A percentile compares a stretch with the other conserved stretches of the same genome.
phyloP scores from a whole-genome alignment of 1,140 invertebrate species.

The Sycophaga agraensis region DNA sequence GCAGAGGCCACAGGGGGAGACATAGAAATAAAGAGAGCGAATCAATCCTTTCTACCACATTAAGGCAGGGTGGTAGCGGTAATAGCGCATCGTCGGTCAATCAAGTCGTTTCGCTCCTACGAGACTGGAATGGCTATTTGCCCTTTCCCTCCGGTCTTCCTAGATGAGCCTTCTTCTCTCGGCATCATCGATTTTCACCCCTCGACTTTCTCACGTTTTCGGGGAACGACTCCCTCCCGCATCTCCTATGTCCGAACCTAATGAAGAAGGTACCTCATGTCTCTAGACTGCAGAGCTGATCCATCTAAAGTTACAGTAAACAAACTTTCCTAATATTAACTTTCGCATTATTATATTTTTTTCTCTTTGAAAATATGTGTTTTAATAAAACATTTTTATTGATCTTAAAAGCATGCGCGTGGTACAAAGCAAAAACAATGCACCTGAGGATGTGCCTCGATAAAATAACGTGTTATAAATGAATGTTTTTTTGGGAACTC shows the following conservation, averaged over 20 bases:
- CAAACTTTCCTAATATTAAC: too few relatives aligned
- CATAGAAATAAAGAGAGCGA: not conserved
- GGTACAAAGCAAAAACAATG: too few relatives aligned
- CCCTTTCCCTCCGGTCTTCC: slow-evolving; percentile 12
- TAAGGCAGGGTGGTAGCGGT: slow-evolving; percentile 45
- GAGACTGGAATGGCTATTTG: slow-evolving; percentile 46
- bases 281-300: too few relatives aligned
- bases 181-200: slow-evolving; percentile 46
- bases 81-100: slow-evolving; percentile 57
- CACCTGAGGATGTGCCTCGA: too few relatives aligned
- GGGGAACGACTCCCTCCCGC: not conserved
- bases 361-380: too few relatives aligned
- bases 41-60: slow-evolving; percentile 31
- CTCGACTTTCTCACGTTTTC: not conserved
- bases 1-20: not conserved
- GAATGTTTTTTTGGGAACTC: too few relatives aligned
- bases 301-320: too few relatives aligned
- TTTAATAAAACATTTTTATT: too few relatives aligned
- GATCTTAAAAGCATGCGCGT: too few relatives aligned
- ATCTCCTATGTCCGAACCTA: not conserved
- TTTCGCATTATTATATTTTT: too few relatives aligned
- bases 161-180: not conserved
- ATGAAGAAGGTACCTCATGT: too few relatives aligned
- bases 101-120: slow-evolving; percentile 55
- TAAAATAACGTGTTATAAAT: too few relatives aligned